A percentile compares a stretch with the other conserved stretches of the same genome.
Evolutionary conservation across 2,113 vertebrate species (phyloP).

Genomic region (Lycocorax pyrrhopterus): DNA sequence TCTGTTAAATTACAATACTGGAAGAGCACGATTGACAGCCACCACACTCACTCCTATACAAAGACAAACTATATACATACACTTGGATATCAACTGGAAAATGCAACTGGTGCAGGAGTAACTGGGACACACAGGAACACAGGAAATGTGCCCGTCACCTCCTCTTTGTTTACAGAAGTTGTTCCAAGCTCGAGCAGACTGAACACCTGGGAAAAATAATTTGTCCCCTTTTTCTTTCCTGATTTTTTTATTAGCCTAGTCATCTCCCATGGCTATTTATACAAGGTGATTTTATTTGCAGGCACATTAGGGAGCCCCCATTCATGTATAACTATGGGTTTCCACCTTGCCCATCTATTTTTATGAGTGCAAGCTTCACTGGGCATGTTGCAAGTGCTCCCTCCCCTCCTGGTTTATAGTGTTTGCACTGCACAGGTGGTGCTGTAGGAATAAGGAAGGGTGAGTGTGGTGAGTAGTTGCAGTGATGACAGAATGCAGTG

Average conservation of each 20-base stretch:
- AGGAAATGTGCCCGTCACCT: conserved; percentile 26
- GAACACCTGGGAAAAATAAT: conserved; percentile 9
- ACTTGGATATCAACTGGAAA: conserved; percentile 68
- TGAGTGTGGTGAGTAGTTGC: neutral
- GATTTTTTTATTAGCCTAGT: conserved; percentile 15
- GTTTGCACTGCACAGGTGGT: neutral
- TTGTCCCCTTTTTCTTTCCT: conserved; percentile 27
- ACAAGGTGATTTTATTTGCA: conserved; percentile 20
- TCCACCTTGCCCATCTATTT: neutral
- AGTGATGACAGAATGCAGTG: neutral
- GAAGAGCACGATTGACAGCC: conserved; percentile 70
- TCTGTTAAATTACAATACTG: conserved; percentile 75
- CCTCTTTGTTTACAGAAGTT: conserved; percentile 28
- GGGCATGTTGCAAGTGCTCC: neutral
- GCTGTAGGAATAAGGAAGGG: neutral
- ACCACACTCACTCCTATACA: conserved; percentile 77
- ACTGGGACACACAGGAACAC: conserved; percentile 28
- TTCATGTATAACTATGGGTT: neutral
- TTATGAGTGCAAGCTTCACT: neutral
- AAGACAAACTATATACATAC: conserved; percentile 77
- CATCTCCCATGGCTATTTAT: conserved; percentile 21
- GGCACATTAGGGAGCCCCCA: neutral
- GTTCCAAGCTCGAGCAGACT: neutral
- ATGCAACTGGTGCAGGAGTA: conserved; percentile 62
- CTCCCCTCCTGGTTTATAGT: neutral